Conservation (phyloP, 2,113 vertebrate species). For the Podarcis cretensis region DNA sequence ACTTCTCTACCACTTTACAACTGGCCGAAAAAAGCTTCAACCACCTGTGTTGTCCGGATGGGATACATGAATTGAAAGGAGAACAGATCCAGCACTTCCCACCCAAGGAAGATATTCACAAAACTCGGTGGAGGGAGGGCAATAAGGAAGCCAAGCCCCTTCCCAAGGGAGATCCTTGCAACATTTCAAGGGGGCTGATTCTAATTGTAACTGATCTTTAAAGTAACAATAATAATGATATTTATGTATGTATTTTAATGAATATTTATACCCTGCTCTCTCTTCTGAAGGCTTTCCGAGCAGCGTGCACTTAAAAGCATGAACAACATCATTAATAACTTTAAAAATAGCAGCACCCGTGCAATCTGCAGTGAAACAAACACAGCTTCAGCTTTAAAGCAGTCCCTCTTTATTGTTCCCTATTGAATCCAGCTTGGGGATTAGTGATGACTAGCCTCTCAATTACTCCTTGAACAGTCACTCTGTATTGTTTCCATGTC, state of each 20-base stretch:
- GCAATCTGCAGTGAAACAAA: neutral
- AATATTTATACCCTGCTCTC: neutral
- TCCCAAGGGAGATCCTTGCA: neutral
- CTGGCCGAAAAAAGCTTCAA: neutral
- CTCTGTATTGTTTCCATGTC: neutral
- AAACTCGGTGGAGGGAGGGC: neutral
- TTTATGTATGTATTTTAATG: neutral
- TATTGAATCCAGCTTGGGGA: neutral
- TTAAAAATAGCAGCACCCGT: neutral
- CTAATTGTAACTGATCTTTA: neutral
- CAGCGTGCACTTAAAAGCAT: neutral
- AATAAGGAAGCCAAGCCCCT: neutral
- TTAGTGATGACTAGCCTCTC: neutral
- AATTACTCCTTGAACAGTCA: neutral
- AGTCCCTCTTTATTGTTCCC: neutral
- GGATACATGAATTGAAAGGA: neutral
- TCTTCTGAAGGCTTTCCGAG: neutral
- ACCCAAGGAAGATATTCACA: neutral
- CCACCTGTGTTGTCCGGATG: neutral
- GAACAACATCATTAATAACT: slow-evolving; percentile 2
- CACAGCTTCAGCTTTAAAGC: neutral
- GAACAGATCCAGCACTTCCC: neutral
- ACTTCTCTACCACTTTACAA: neutral
- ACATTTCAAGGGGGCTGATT: neutral
- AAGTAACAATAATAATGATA: neutral